Conservation (phyloP, 2,888 invertebrate species). For the Eupeodes latifasciatus region DNA sequence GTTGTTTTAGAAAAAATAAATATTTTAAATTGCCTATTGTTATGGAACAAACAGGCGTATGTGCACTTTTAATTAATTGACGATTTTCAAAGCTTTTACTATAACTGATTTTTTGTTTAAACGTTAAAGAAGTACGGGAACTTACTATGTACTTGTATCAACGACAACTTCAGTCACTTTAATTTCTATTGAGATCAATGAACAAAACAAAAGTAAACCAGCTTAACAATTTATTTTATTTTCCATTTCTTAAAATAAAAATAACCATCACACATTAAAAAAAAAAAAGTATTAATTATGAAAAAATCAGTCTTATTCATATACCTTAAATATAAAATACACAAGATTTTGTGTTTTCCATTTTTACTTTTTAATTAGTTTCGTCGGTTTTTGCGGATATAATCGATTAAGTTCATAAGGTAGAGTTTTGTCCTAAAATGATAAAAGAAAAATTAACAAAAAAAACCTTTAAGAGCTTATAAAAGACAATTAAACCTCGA, state of each 20-base stretch:
- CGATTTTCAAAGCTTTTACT: no score
- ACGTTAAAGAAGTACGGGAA: no score
- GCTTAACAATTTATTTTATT: conserved; percentile 13
- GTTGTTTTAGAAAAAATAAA: no score
- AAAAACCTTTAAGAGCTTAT: background rate
- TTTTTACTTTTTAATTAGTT: background rate
- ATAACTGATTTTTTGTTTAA: no score
- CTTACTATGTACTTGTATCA: no score
- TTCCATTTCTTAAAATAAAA: background rate
- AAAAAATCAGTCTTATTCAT: conserved; percentile 48
- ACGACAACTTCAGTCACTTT: no score
- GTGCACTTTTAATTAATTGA: no score
- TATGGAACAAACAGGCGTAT: no score
- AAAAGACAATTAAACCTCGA: conserved; percentile 49
- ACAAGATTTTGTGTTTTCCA: background rate
- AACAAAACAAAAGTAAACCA: background rate
- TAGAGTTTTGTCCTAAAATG: conserved; percentile 56
- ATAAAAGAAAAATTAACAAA: background rate
- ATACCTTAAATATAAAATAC: background rate
- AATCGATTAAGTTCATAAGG: conserved; percentile 66
- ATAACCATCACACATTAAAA: conserved; percentile 25
- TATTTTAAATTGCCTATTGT: no score
- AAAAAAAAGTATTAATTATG: background rate
- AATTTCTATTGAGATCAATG: no score
- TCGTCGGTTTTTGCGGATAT: conserved; percentile 50